Evolutionary conservation across 2,113 vertebrate genomes (phyloP).

Genomic region (Paramormyrops kingsleyae): DNA sequence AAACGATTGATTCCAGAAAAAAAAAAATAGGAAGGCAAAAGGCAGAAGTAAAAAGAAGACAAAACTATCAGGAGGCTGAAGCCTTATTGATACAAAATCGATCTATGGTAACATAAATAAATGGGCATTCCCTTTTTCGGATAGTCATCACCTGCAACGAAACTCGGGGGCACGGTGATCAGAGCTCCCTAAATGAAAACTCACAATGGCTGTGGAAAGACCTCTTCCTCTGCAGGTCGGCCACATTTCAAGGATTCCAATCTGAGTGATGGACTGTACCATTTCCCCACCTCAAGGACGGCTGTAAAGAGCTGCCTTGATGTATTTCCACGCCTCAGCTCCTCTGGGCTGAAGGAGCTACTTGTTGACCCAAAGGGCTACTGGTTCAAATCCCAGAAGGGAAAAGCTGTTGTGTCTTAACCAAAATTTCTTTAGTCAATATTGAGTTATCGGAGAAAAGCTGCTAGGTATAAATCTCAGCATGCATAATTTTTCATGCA

Average conservation of each 20-base stretch:
- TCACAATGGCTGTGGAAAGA: background rate
- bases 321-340: constrained; percentile 19
- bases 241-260: constrained; percentile 21
- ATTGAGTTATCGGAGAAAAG: background rate
- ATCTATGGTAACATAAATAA: background rate
- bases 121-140: background rate
- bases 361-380: background rate
- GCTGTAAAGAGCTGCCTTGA: constrained; percentile 35
- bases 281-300: constrained; percentile 44
- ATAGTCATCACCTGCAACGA: background rate
- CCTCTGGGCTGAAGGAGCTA: background rate
- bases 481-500: background rate
- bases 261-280: constrained; percentile 40
- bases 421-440: background rate
- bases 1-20: background rate
- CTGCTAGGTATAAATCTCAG: background rate
- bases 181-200: background rate
- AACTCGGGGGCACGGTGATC: background rate
- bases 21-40: background rate
- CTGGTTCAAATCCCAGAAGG: background rate
- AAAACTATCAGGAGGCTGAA: background rate
- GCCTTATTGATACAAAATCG: background rate
- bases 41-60: background rate
- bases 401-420: background rate
- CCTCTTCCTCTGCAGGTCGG: background rate